phyloP scores from a whole-genome alignment of 1,140 invertebrate genomes.

The Stegodyphus dumicola region DNA sequence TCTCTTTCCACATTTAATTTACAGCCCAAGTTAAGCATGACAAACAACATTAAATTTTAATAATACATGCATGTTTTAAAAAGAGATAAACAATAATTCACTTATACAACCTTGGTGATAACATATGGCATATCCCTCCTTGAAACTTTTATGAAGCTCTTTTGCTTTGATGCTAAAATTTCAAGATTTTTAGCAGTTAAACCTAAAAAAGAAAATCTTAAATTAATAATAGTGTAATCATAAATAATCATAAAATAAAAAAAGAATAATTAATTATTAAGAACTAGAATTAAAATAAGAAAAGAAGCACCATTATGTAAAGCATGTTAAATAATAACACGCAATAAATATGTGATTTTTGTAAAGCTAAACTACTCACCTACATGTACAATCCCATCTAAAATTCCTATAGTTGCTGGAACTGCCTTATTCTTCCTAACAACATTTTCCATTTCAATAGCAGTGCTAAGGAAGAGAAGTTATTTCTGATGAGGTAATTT shows the following conservation, averaged over 20 bases:
- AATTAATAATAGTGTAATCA: constrained; percentile 1
- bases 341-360: neutral
- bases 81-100: neutral
- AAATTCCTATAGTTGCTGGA: constrained; percentile 93
- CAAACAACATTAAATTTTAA: too few relatives aligned
- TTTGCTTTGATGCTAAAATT: constrained; percentile 67
- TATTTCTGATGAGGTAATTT: too few relatives aligned
- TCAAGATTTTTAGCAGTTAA: constrained; percentile 76
- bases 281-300: neutral
- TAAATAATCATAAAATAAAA: neutral
- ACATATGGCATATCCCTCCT: constrained; percentile 86
- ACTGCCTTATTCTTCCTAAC: constrained; percentile 80
- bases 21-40: too few relatives aligned
- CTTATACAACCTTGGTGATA: constrained; percentile 73
- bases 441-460: constrained; percentile 82
- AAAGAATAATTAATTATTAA: neutral
- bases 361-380: constrained; percentile 70
- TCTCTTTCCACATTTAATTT: too few relatives aligned
- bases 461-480: constrained; percentile 73
- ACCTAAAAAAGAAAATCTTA: constrained; percentile 61
- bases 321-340: neutral
- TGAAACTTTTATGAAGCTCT: constrained; percentile 80
- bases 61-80: neutral
- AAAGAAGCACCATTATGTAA: neutral
- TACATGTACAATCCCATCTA: constrained; percentile 85